Conservation (phyloP, 2,797 vertebrate species). For the Alectoris magna region DNA sequence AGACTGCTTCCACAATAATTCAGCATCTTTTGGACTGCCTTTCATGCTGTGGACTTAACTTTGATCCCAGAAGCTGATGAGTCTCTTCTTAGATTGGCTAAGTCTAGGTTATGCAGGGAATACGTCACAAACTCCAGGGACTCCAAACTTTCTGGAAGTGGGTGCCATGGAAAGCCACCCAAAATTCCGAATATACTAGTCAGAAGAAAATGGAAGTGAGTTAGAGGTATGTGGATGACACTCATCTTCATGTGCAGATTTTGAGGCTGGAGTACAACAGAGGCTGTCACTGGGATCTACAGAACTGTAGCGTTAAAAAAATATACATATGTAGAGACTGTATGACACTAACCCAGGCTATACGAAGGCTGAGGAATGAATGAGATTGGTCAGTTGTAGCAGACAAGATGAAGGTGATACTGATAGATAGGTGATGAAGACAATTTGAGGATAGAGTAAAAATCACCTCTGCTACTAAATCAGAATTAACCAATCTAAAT, state of each 20-base stretch:
- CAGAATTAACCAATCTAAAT: background rate
- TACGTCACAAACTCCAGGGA: background rate
- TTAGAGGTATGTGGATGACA: background rate
- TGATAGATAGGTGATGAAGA: background rate
- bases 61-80: background rate
- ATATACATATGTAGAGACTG: background rate
- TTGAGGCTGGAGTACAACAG: background rate
- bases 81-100: background rate
- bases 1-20: background rate
- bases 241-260: background rate
- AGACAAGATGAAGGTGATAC: background rate
- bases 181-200: background rate
- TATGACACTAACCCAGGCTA: background rate
- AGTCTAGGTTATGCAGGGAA: background rate
- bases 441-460: background rate
- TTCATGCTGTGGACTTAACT: background rate
- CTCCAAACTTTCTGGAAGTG: background rate
- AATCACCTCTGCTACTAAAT: background rate
- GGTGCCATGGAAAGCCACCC: background rate
- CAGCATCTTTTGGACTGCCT: background rate
- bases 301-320: background rate
- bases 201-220: background rate
- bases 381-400: background rate
- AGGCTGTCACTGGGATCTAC: background rate
- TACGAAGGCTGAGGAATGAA: background rate